phyloP scores from a whole-genome alignment of 92 coral and sea anemone species.

The Metridium senile region DNA sequence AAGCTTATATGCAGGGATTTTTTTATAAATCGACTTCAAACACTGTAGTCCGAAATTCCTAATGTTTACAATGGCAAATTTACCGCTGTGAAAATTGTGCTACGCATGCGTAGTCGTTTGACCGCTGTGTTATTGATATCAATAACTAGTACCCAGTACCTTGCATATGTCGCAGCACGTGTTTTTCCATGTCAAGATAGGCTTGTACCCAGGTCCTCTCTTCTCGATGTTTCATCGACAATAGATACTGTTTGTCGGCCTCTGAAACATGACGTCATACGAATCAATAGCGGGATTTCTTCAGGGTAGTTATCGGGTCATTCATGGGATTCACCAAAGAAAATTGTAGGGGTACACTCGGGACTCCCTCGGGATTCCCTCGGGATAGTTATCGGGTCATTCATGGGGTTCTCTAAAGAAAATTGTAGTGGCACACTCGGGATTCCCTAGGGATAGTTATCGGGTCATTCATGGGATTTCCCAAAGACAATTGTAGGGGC shows the following conservation, averaged over 20 bases:
- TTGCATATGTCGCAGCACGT: constrained; percentile 91
- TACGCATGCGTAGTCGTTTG: too few relatives aligned
- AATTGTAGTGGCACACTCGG: too few relatives aligned
- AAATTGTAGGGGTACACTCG: too few relatives aligned
- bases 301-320: background rate
- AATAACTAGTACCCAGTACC: constrained; percentile 38
- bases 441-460: background rate
- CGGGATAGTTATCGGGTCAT: background rate
- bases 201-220: constrained; percentile 94
- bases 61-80: too few relatives aligned
- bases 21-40: too few relatives aligned
- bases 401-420: too few relatives aligned
- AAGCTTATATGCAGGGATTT: too few relatives aligned
- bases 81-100: too few relatives aligned
- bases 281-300: background rate
- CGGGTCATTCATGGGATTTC: too few relatives aligned
- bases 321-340: too few relatives aligned
- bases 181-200: constrained; percentile 90
- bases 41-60: too few relatives aligned
- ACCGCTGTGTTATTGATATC: background rate
- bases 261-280: constrained; percentile 40
- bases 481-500: too few relatives aligned
- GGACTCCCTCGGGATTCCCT: background rate
- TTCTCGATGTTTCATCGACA: constrained; percentile 89
- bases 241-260: constrained; percentile 84